phyloP scores from a whole-genome alignment of 2,113 vertebrate species.

The Symphodus melops region DNA sequence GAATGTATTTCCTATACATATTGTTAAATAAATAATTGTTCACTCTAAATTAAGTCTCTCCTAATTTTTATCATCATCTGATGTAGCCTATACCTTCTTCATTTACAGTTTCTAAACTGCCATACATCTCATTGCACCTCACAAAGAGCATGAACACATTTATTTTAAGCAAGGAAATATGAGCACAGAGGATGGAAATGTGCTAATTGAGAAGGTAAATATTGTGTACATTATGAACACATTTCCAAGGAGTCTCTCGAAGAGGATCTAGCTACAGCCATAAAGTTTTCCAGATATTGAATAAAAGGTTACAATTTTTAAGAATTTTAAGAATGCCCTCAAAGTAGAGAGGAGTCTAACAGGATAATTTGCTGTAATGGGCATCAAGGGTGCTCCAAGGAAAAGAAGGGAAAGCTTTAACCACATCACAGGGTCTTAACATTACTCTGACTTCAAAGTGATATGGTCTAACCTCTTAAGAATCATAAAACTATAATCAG shows the following conservation, averaged over 20 bases:
- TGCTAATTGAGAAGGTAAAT: background rate
- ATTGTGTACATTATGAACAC: background rate
- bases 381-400: conserved; percentile 46
- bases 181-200: background rate
- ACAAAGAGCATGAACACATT: background rate
- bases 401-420: conserved; percentile 32
- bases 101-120: background rate
- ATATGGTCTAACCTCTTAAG: conserved; percentile 43
- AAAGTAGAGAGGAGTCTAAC: conserved; percentile 38
- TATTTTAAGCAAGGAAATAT: background rate
- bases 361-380: conserved; percentile 64
- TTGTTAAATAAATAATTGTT: no score
- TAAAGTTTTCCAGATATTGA: conserved; percentile 16
- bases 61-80: background rate
- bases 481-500: conserved; percentile 59
- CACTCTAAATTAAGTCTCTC: no score
- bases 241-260: background rate
- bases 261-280: conserved; percentile 8
- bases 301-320: conserved; percentile 21
- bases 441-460: conserved; percentile 59
- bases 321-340: conserved; percentile 35
- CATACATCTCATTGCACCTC: background rate
- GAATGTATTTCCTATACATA: no score
- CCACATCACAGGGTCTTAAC: conserved; percentile 37
- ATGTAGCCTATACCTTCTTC: background rate